Evolutionary conservation across 2,888 invertebrate genomes (phyloP), one percentile per base, ranked within the genome.

Genomic region (Catocala sponsa): DNA sequence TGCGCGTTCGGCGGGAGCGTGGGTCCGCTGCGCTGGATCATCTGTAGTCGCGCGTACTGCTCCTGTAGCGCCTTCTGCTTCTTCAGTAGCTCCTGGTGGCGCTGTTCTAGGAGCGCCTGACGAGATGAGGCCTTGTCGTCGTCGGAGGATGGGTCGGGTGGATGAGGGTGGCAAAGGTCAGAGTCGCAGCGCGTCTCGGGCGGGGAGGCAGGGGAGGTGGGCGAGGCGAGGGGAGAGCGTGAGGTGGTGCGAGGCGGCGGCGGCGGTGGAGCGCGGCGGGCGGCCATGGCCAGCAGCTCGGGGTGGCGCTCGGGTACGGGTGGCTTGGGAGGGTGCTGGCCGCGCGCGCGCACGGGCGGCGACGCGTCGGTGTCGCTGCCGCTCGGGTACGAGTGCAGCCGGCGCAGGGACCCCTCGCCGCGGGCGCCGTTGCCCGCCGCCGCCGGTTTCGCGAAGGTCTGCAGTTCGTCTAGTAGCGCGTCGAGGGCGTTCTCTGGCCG

Each of bases 401-500:
- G 95, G 12, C 97, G 95, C 75, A 98, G 92, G 12, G 96, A 95
- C 11, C 95, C 95, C 48, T 95, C 90, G 41, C 80, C 82, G 50
- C 87, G 80, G 54, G 65, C 80, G 64, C 81, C 79, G 55, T 84
- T 82, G 41, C 42, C 41, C 32, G 55, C 15, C 73, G 82, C 82
- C 62, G 84, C 72, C 55, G 98, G 98, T 87, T 97, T 96, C 59
- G 98, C 97, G 91, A 98, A 98, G 41, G 98, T 98, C 92, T 98
- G 98, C 74, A 98, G 95, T 91, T 98, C 98, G 91, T 98, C 98
- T 97, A 98, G 95, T 97, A 98, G 94, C 96, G 98, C 98, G 97
- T 98, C 98, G 97, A 98, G 98, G 96, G 98, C 98, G 97, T 98
- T 98, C 97, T 98, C 98, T 96, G 98, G 95, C 95, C 97, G 96